A percentile compares a stretch with the other conserved stretches of the same genome.
phyloP scores from a whole-genome alignment of 2,797 vertebrate genomes.

The Myotis findleyi region DNA sequence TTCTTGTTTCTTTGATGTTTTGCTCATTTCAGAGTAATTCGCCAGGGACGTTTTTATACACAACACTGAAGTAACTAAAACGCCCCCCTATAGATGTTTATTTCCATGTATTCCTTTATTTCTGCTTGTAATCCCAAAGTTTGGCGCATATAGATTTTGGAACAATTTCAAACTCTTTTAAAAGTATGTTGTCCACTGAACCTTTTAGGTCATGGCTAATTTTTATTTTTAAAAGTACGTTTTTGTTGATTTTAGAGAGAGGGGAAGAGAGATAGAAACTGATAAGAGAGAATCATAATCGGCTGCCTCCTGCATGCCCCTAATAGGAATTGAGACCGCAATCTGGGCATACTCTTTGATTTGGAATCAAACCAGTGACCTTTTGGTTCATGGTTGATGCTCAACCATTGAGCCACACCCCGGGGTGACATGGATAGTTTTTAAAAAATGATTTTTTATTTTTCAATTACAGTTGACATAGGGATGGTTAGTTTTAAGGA shows the following conservation, averaged over 20 bases:
- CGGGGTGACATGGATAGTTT: neutral
- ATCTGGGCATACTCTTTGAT: no score
- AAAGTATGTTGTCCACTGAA: neutral
- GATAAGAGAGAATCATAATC: no score
- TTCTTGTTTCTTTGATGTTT: conserved; percentile 35
- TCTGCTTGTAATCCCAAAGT: neutral
- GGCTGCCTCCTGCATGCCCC: no score
- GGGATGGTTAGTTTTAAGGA: neutral
- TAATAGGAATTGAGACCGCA: no score
- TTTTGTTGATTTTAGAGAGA: no score
- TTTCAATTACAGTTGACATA: neutral
- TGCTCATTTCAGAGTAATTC: conserved; percentile 37
- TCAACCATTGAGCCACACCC: no score
- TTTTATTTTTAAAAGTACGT: no score
- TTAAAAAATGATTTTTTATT: neutral
- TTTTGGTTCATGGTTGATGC: no score
- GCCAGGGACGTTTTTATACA: neutral
- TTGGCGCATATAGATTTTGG: neutral
- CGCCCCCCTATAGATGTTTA: neutral
- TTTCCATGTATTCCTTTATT: neutral
- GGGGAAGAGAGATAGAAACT: no score
- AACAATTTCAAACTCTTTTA: conserved; percentile 13
- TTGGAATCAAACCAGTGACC: no score
- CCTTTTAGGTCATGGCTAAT: neutral
- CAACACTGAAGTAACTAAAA: neutral